phyloP scores from a whole-genome alignment of 2,113 vertebrate species.

The Ailuropoda melanoleuca region DNA sequence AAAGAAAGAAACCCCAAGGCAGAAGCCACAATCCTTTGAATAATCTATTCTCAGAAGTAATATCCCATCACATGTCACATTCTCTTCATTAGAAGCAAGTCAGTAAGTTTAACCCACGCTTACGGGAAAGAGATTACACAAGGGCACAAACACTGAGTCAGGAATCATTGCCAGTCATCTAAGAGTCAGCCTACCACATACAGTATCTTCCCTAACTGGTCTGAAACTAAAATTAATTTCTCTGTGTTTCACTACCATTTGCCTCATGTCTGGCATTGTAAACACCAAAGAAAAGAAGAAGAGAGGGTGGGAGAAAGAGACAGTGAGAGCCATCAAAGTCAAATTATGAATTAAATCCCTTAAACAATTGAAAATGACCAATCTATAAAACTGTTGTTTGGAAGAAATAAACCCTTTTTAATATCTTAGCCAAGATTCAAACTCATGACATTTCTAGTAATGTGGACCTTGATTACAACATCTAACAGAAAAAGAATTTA shows the following conservation, averaged over 20 bases:
- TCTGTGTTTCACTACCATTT: neutral
- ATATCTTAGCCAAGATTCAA: neutral
- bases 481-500: constrained; percentile 3
- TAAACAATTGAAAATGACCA: neutral
- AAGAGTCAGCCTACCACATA: neutral
- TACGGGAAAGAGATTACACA: neutral
- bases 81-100: neutral
- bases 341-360: neutral
- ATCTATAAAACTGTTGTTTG: neutral
- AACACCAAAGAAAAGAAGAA: neutral
- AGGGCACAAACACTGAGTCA: neutral
- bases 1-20: neutral
- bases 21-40: neutral
- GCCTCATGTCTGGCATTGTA: neutral
- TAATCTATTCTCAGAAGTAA: neutral
- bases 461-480: neutral
- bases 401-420: neutral
- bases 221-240: neutral
- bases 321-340: neutral
- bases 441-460: neutral
- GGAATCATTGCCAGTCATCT: neutral
- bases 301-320: neutral
- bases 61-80: neutral
- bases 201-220: neutral
- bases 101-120: neutral